A percentile compares a stretch with the other conserved stretches of the same genome.
Evolutionary conservation across 1,140 invertebrate genomes (phyloP).

Genomic region (Condylostylus longicornis): DNA sequence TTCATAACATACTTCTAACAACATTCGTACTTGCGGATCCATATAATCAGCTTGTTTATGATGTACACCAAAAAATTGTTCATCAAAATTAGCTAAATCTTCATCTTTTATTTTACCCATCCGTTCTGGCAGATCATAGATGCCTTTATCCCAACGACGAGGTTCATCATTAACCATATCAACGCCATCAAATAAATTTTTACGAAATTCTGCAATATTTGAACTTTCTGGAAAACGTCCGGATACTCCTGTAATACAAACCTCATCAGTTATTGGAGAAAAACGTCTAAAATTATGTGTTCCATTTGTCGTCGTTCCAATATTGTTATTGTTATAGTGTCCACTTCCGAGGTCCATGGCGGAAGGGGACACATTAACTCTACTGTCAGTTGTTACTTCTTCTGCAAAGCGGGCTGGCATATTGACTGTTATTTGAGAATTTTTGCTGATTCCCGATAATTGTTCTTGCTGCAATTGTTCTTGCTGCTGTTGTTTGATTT

Average conservation of each 20-base stretch:
- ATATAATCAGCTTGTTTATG: slow-evolving; percentile 86
- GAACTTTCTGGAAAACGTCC: slow-evolving; percentile 78
- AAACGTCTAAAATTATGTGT: slow-evolving; percentile 13
- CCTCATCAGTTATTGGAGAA: slow-evolving; percentile 47
- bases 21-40: slow-evolving; percentile 85
- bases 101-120: slow-evolving; percentile 86
- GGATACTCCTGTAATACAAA: slow-evolving; percentile 80
- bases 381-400: slow-evolving; percentile 23
- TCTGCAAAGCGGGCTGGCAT: slow-evolving; percentile 32
- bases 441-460: no score
- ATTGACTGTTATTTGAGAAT: slow-evolving; percentile 6
- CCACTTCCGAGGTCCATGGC: slow-evolving; percentile 24
- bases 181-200: slow-evolving; percentile 67
- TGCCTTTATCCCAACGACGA: slow-evolving; percentile 56
- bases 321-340: slow-evolving; percentile 14
- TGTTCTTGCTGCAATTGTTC: no score
- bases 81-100: slow-evolving; percentile 74
- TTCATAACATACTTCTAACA: slow-evolving; percentile 89
- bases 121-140: slow-evolving; percentile 69
- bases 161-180: slow-evolving; percentile 82
- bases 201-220: slow-evolving; percentile 75
- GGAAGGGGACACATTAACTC: slow-evolving; percentile 17
- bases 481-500: not conserved
- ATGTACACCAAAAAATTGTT: slow-evolving; percentile 86
- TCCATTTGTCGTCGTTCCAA: no score